These are phyloP conservation scores for Mesaphorura yosii DNA, from an alignment of 1,140 invertebrate genomes.

Conservation along the genomic window DNA sequence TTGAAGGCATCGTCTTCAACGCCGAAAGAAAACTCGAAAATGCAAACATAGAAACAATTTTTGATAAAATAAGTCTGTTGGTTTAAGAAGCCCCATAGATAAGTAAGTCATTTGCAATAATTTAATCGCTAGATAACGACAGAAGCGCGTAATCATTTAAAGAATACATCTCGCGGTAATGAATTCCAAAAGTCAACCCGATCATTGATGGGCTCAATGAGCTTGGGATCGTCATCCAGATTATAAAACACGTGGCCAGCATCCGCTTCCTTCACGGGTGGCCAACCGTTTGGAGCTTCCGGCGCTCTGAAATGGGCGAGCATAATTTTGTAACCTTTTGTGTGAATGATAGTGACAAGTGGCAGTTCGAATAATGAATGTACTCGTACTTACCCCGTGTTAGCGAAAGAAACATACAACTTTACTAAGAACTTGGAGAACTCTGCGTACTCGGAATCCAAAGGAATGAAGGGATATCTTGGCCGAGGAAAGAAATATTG, in stretches of 20 bases:
- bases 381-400: constrained; percentile 1
- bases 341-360: no score
- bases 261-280: neutral
- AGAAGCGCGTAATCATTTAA: no score
- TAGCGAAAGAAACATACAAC: constrained; percentile 1
- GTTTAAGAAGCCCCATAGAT: no score
- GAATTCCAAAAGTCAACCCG: neutral
- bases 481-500: constrained; percentile 3
- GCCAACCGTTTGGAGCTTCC: constrained; percentile 3
- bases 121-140: no score
- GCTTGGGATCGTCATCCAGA: constrained; percentile 1
- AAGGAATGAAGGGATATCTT: constrained; percentile 5
- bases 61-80: no score
- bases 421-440: constrained; percentile 8
- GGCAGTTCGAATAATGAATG: neutral
- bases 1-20: no score
- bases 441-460: neutral
- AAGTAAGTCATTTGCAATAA: no score
- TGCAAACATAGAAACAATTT: no score
- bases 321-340: neutral
- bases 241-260: neutral
- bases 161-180: neutral
- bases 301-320: constrained; percentile 4
- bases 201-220: constrained; percentile 3
- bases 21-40: no score